phyloP scores from a whole-genome alignment of 2,113 vertebrate species.

The Hystrix brachyura region DNA sequence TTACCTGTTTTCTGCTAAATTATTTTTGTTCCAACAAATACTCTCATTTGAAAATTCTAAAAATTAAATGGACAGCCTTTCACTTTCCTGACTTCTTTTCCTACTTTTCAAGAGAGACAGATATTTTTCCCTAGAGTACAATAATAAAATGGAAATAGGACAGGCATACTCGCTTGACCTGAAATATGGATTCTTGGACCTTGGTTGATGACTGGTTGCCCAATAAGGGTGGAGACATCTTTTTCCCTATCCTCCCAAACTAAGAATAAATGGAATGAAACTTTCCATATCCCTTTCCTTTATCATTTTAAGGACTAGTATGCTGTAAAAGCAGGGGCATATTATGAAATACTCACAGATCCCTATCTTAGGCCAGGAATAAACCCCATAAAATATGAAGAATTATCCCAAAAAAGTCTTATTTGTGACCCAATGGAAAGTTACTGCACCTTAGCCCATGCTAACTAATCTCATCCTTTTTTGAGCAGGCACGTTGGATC shows the following conservation, averaged over 20 bases:
- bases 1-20: neutral
- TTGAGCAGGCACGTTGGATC: neutral
- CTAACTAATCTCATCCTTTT: neutral
- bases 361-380: neutral
- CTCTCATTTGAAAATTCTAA: neutral
- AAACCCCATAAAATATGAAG: neutral
- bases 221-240: neutral
- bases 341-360: neutral
- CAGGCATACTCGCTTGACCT: neutral
- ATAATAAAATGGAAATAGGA: neutral
- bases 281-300: neutral
- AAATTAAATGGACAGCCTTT: neutral
- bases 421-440: neutral
- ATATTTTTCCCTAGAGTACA: neutral
- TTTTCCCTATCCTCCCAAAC: neutral
- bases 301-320: neutral
- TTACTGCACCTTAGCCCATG: neutral
- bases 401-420: neutral
- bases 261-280: neutral
- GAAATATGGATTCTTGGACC: neutral
- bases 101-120: neutral
- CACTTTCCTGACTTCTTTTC: neutral
- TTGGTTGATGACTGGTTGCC: neutral
- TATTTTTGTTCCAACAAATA: conserved; percentile 37
- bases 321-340: neutral